Conservation (phyloP, 2,797 vertebrate genomes). For the Silurus lanzhouensis region DNA sequence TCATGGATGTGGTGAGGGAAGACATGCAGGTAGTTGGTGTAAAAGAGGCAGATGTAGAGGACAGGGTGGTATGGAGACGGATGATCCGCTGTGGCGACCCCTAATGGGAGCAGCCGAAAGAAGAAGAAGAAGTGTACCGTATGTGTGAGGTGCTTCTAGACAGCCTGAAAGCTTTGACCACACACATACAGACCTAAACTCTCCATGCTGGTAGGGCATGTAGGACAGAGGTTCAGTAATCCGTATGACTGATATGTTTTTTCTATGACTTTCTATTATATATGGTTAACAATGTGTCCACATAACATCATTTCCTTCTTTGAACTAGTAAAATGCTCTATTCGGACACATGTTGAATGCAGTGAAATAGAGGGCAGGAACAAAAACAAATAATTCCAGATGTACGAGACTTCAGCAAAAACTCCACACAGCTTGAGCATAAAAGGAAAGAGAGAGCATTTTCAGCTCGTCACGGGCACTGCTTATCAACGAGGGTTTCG, state of each 20-base stretch:
- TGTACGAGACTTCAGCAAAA: neutral
- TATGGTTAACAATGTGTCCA: neutral
- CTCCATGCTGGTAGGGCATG: neutral
- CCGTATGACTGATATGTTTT: neutral
- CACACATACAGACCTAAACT: neutral
- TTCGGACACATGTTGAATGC: neutral
- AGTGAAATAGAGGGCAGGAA: neutral
- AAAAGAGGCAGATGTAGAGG: no score
- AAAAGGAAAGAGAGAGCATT: slow-evolving; percentile 20
- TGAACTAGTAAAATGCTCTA: no score
- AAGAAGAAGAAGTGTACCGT: no score
- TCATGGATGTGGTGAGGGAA: no score
- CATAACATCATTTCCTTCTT: neutral
- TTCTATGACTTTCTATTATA: neutral
- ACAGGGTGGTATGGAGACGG: no score
- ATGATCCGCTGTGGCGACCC: no score
- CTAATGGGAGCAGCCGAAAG: no score
- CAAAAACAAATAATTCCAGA: slow-evolving; percentile 13
- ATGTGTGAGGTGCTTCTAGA: neutral
- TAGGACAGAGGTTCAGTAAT: neutral
- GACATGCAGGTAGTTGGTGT: no score
- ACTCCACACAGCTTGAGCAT: slow-evolving; percentile 15
- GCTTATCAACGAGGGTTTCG: neutral
- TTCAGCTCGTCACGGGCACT: neutral
- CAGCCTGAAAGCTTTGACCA: neutral